A percentile compares a stretch with the other conserved stretches of the same genome.
Evolutionary conservation across 2,797 vertebrate genomes (phyloP).

Genomic region (Crocidura indochinensis): DNA sequence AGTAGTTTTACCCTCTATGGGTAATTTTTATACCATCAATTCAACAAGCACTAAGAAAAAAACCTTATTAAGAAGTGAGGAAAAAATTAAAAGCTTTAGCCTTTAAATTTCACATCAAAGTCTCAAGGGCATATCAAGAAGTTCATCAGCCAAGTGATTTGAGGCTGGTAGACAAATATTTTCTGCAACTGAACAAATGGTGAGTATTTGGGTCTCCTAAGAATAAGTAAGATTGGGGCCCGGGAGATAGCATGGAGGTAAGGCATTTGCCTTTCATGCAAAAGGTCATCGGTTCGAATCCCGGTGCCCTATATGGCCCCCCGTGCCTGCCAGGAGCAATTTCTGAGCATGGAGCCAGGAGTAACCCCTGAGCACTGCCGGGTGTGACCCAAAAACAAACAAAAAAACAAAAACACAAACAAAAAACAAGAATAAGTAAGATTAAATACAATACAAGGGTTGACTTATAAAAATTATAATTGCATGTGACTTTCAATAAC

Average conservation of each 20-base stretch:
- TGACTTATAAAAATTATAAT: background rate
- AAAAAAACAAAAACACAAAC: too few relatives aligned
- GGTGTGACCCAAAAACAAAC: too few relatives aligned
- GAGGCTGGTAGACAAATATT: background rate
- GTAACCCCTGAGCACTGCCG: too few relatives aligned
- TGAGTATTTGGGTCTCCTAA: background rate
- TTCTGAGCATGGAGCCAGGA: too few relatives aligned
- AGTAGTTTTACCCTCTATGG: background rate
- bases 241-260: too few relatives aligned
- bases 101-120: background rate
- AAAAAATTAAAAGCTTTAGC: background rate
- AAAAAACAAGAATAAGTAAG: background rate
- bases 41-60: constrained; percentile 30
- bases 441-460: background rate
- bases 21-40: background rate
- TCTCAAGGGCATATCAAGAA: background rate
- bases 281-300: too few relatives aligned
- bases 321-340: too few relatives aligned
- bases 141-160: background rate
- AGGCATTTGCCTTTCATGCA: too few relatives aligned
- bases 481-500: constrained; percentile 25
- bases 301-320: too few relatives aligned
- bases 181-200: background rate
- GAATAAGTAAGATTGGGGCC: background rate
- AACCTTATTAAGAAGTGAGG: background rate